These are phyloP conservation scores for Euglossa dilemma DNA, from an alignment of 1,140 invertebrate genomes.

Conservation along the genomic window DNA sequence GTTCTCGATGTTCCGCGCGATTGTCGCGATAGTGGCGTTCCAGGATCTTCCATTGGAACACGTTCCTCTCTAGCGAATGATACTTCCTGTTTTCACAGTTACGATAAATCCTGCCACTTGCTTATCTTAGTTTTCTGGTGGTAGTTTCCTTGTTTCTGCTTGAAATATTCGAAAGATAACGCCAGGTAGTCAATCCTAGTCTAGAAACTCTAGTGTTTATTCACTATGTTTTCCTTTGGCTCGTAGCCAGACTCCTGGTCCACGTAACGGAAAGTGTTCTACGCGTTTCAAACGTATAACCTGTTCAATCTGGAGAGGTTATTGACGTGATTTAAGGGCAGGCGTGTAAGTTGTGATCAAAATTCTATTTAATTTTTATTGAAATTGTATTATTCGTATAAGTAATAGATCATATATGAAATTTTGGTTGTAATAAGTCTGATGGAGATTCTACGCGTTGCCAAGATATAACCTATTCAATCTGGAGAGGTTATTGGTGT, in stretches of 20 bases:
- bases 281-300: not conserved
- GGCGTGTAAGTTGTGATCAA: not conserved
- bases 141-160: not conserved
- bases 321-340: too few relatives aligned
- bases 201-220: not conserved
- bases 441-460: not conserved
- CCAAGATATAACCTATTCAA: too few relatives aligned
- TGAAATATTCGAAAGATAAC: slow-evolving; percentile 28
- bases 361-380: not conserved
- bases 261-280: not conserved
- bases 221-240: not conserved
- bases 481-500: too few relatives aligned
- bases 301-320: too few relatives aligned
- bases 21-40: not conserved
- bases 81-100: slow-evolving; percentile 7
- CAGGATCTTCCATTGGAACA: not conserved
- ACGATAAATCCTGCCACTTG: slow-evolving; percentile 6
- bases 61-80: not conserved
- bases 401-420: too few relatives aligned
- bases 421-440: too few relatives aligned
- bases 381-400: too few relatives aligned
- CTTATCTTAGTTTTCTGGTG: slow-evolving; percentile 23
- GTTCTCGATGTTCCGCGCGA: not conserved
- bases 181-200: not conserved
- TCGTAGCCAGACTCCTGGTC: not conserved